A percentile compares a stretch with the other conserved stretches of the same genome.
These are phyloP conservation scores for Mythimna albipuncta DNA, from an alignment of 2,888 invertebrate genomes.

Conservation along the genomic window DNA sequence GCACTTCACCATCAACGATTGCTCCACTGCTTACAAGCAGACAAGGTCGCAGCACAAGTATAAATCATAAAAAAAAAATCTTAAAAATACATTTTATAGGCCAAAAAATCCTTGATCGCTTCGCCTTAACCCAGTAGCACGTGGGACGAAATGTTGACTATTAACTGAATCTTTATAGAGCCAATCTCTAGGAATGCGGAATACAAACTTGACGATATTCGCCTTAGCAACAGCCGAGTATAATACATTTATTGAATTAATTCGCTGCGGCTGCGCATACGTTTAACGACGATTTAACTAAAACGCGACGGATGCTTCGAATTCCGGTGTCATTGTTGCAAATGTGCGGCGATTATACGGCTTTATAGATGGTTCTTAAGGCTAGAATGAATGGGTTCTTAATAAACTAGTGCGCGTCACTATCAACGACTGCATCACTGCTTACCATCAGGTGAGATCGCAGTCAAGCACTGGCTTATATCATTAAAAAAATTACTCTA, in stretches of 20 bases:
- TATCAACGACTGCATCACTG: too few species aligned
- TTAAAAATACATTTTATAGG: constrained; percentile 8
- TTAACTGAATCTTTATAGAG: constrained; percentile 82
- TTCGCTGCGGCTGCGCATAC: constrained; percentile 50
- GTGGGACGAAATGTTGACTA: constrained; percentile 80
- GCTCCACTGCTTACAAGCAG: too few species aligned
- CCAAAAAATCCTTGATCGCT: constrained; percentile 40
- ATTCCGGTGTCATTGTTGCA: constrained; percentile 57
- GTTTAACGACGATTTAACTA: constrained; percentile 23
- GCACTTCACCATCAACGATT: too few species aligned
- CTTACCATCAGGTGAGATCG: too few species aligned
- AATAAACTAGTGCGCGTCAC: too few species aligned
- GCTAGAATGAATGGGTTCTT: too few species aligned
- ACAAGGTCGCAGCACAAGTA: too few species aligned
- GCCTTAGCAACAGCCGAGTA: constrained; percentile 68
- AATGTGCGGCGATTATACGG: constrained; percentile 44
- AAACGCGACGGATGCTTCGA: constrained; percentile 30
- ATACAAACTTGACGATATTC: constrained; percentile 71
- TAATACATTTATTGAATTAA: constrained; percentile 54
- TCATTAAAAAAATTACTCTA: too few species aligned
- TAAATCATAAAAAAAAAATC: background rate
- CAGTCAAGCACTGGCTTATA: too few species aligned
- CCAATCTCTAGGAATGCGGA: constrained; percentile 81
- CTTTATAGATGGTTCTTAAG: constrained; percentile 18
- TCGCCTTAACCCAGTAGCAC: constrained; percentile 77